phyloP scores from a whole-genome alignment of 1,140 invertebrate genomes.

The Prorops nasuta region DNA sequence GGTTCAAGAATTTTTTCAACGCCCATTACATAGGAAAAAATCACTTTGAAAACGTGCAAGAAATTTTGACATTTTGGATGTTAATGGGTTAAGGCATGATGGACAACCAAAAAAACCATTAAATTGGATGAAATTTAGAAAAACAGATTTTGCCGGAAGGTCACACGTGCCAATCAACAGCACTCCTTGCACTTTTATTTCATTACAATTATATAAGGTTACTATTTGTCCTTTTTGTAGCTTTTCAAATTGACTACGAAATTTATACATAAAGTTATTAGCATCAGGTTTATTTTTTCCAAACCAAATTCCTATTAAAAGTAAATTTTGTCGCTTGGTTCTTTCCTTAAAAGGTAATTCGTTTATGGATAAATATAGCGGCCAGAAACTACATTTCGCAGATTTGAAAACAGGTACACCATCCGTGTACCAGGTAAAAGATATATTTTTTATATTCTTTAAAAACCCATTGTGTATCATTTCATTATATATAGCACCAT shows the following conservation, averaged over 20 bases:
- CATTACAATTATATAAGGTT: not conserved
- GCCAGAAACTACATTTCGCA: not conserved
- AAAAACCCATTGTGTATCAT: not conserved
- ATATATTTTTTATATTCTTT: not conserved
- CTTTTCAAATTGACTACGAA: not conserved
- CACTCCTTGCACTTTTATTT: not conserved
- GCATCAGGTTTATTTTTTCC: not conserved
- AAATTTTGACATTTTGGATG: too few relatives aligned
- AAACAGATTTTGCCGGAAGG: not conserved
- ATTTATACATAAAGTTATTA: not conserved
- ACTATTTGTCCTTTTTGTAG: not conserved
- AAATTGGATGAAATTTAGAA: not conserved
- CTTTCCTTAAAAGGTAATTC: not conserved
- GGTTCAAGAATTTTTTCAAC: too few relatives aligned
- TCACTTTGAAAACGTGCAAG: too few relatives aligned
- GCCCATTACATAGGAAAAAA: too few relatives aligned
- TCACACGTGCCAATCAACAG: not conserved
- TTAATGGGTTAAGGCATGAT: not conserved
- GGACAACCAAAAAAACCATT: not conserved
- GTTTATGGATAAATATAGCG: not conserved
- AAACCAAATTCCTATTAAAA: not conserved
- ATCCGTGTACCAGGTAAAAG: not conserved
- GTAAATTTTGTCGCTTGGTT: not conserved
- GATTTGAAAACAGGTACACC: not conserved
- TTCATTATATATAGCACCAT: not conserved